Evolutionary conservation across 2,113 vertebrate genomes (phyloP).

Genomic region (Dipodomys merriami): DNA sequence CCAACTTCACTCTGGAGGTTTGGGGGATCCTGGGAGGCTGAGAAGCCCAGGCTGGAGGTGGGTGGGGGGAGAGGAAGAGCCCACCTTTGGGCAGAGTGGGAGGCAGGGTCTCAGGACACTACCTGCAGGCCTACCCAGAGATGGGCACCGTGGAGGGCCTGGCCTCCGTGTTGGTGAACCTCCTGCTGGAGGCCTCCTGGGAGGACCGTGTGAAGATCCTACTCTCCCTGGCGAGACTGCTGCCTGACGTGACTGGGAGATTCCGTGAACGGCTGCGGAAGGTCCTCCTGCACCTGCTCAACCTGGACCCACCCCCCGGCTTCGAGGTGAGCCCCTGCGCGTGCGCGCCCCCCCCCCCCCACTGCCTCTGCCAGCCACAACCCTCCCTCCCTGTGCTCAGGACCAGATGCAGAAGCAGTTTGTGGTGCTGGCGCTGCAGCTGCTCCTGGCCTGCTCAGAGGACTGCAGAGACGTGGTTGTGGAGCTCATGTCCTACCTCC

Average conservation of each 20-base stretch:
- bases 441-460: conserved; percentile 79
- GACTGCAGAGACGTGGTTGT: conserved; percentile 75
- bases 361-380: fast-evolving
- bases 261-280: conserved; percentile 56
- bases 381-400: not conserved
- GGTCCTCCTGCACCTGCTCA: conserved; percentile 77
- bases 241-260: conserved; percentile 47
- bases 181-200: conserved; percentile 59
- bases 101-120: not conserved
- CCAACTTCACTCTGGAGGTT: conserved; percentile 69
- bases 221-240: conserved; percentile 70
- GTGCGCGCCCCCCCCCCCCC: fast-evolving
- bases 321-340: not conserved
- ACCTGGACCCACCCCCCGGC: conserved; percentile 58
- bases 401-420: conserved; percentile 65
- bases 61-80: too few species aligned
- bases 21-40: not conserved
- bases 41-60: not conserved
- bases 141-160: conserved; percentile 53
- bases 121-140: conserved; percentile 52
- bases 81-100: not conserved
- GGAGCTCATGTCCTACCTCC: conserved; percentile 83
- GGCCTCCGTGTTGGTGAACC: conserved; percentile 64
- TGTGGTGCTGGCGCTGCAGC: conserved; percentile 78
- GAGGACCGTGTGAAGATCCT: conserved; percentile 71